These are phyloP conservation scores for Drosophila nr. medialis DNA, from an alignment of 2,888 invertebrate genomes.

Conservation along the genomic window DNA sequence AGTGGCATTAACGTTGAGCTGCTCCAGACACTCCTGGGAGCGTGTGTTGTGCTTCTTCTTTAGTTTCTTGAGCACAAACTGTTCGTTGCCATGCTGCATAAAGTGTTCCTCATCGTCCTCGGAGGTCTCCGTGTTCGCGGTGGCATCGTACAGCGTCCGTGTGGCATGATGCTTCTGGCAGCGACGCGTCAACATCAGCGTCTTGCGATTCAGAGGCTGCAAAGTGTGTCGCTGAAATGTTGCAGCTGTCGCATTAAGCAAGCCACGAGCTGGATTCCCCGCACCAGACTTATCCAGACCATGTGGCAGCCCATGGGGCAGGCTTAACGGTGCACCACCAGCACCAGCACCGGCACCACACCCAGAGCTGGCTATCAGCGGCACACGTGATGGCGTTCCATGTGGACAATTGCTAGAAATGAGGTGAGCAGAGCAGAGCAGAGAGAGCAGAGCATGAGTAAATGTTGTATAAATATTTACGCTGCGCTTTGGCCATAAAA, in stretches of 20 bases:
- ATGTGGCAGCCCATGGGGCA: conserved; percentile 44
- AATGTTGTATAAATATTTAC: conserved; percentile 66
- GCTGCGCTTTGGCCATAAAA: conserved; percentile 56
- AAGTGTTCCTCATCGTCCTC: conserved; percentile 80
- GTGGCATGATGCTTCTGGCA: conserved; percentile 71
- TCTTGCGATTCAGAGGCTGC: conserved; percentile 72
- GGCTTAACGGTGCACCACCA: conserved; percentile 28
- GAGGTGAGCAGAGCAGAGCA: conserved; percentile 24
- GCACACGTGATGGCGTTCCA: conserved; percentile 91
- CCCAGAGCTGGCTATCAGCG: conserved; percentile 87
- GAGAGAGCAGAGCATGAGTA: conserved; percentile 18
- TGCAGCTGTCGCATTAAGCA: conserved; percentile 75
- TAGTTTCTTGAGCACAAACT: conserved; percentile 71
- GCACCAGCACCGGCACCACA: conserved; percentile 27
- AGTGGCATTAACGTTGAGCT: conserved; percentile 10
- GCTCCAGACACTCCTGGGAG: conserved; percentile 49
- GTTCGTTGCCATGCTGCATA: conserved; percentile 73
- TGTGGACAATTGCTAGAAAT: conserved; percentile 85
- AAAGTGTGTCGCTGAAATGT: conserved; percentile 77
- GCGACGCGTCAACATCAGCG: conserved; percentile 61
- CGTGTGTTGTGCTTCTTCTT: conserved; percentile 30
- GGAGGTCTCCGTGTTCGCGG: conserved; percentile 77
- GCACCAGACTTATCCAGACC: conserved; percentile 30
- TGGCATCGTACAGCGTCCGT: conserved; percentile 65
- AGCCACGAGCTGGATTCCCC: conserved; percentile 58